Base-by-base conservation (phyloP, 2,797 vertebrate species). In the Myotis daubentonii region DNA sequence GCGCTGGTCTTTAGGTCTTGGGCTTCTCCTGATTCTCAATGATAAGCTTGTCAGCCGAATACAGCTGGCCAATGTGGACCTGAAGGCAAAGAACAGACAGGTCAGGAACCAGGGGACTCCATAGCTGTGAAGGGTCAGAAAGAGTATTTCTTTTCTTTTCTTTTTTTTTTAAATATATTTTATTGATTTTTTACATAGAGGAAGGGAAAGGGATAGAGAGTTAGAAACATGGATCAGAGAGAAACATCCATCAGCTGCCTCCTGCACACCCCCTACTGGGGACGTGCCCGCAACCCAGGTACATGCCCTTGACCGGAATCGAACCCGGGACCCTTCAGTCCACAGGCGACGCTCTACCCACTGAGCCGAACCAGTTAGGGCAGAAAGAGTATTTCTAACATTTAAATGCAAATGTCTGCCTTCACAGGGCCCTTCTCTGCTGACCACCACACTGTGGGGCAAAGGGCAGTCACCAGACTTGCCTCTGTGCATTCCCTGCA, bases 51-150 rank as follows among this genome's bases (percentile, higher is more conserved):
- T 98, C 97, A 1, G 98, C 76, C 22, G 97, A 94, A 87, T 98
- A 99, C 71, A 99, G 83, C 20, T 98, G 98, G 78, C 98, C 98
- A 82, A 99, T 98, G 75, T 97, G 96, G 36, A 98, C 98, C 99
- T 99, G 97, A 86, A 97, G 98, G 93, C 20, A 97, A 97, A 97
- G 53, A 89, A 89, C 91, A 94, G 70, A 82, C 49, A 76, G 49
- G 36, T 92, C 72, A 96, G 44, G 85, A 91, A 81, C 20, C 47
- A 28, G 23, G 1, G 38, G 36, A 17, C 30, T 91, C 76, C 9
- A 12, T 17, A 36, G 44, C n/a, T 22, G n/a, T 2, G 20, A 57
- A 83, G n/a, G 22, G n/a, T 85, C 49, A 30, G 70, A 30, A 65
- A 11, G 57, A 23, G n/a, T n/a, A n/a, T n/a, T n/a, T n/a, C n/a